These are phyloP conservation scores for Zele albiditarsus DNA, from an alignment of 2,888 invertebrate species.

Conservation along the genomic window DNA sequence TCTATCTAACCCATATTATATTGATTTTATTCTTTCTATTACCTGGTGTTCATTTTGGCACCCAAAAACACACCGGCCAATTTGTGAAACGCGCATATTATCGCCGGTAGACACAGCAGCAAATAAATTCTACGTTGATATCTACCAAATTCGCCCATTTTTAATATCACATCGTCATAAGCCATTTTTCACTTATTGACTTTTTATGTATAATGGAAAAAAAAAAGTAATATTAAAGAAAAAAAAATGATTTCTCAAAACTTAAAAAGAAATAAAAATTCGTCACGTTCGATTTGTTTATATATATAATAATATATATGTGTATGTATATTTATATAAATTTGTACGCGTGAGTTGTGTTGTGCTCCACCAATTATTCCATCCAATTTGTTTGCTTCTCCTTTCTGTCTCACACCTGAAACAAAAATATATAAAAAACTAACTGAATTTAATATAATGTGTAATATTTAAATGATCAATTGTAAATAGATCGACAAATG, in stretches of 20 bases:
- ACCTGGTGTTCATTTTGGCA: slow-evolving; percentile 80
- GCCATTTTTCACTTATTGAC: slow-evolving; percentile 74
- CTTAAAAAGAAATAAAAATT: slow-evolving; percentile 3
- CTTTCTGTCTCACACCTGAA: background rate
- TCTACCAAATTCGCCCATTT: slow-evolving; percentile 81
- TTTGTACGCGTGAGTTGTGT: background rate
- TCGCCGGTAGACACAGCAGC: slow-evolving; percentile 81
- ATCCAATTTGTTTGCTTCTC: background rate
- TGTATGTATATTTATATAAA: background rate
- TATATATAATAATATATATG: no score
- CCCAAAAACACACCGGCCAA: slow-evolving; percentile 82
- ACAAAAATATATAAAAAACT: background rate
- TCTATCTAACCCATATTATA: background rate
- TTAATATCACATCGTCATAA: slow-evolving; percentile 81
- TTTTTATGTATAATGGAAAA: slow-evolving; percentile 16
- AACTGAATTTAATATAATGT: background rate
- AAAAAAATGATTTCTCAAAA: background rate
- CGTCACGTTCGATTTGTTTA: background rate
- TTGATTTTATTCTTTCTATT: slow-evolving; percentile 44
- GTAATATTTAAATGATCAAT: background rate
- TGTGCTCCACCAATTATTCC: background rate
- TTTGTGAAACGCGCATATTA: slow-evolving; percentile 84
- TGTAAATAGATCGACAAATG: background rate
- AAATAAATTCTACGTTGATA: slow-evolving; percentile 82
- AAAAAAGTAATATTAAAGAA: background rate